Percentiles rank a stretch among this genome's conserved stretches.
phyloP scores from a whole-genome alignment of 2,113 vertebrate genomes.

The Aythya baeri region DNA sequence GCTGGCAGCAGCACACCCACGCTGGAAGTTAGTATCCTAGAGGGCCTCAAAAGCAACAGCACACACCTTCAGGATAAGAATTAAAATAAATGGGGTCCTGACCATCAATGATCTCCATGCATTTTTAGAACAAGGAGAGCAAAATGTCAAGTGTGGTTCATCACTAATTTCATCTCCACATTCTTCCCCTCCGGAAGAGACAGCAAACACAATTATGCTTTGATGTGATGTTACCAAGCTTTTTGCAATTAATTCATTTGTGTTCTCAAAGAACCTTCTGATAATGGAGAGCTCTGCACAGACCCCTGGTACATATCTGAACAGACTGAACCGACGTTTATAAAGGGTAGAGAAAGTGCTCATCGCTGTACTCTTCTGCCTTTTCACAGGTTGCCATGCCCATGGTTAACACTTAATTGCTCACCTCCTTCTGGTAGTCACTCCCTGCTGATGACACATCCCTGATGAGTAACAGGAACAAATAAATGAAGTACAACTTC shows the following conservation, averaged over 20 bases:
- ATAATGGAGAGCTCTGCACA: not conserved
- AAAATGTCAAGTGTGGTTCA: not conserved
- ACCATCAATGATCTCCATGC: not conserved
- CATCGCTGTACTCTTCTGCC: not conserved
- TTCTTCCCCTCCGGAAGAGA: not conserved
- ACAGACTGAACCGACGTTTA: not conserved
- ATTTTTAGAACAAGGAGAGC: not conserved
- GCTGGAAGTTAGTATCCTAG: not conserved
- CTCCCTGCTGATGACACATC: accelerated
- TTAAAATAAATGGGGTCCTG: not conserved
- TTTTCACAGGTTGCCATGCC: not conserved
- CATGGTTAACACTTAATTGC: accelerated
- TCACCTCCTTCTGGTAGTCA: not conserved
- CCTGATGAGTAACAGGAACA: not conserved
- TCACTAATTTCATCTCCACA: not conserved
- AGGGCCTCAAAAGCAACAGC: not conserved
- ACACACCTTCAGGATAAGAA: not conserved
- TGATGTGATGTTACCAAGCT: not conserved
- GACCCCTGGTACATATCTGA: not conserved
- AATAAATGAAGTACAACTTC: not conserved
- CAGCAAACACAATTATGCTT: not conserved
- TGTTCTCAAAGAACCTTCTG: not conserved
- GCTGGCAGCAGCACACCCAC: not conserved
- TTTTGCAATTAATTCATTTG: not conserved
- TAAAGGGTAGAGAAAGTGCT: not conserved